Percentiles rank a stretch among this genome's conserved stretches.
Evolutionary conservation across 2,888 invertebrate species (phyloP).

Genomic region (Rhagophthalmus giganteus): DNA sequence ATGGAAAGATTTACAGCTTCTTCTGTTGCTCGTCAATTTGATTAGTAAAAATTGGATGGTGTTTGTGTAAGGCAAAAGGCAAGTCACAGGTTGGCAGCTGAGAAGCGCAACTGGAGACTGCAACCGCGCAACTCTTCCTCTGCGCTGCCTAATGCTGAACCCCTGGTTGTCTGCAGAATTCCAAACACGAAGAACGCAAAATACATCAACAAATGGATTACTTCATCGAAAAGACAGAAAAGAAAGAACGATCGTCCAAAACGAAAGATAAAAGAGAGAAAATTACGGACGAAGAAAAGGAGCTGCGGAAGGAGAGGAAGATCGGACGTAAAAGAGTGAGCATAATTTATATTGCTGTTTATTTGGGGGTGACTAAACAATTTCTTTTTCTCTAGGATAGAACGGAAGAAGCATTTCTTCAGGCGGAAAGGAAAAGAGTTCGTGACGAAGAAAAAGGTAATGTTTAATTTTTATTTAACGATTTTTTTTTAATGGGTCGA

Average conservation of each 20-base stretch:
- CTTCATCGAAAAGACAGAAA: slow-evolving; percentile 53
- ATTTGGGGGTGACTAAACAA: not conserved
- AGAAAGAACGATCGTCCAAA: slow-evolving; percentile 59
- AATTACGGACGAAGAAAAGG: slow-evolving; percentile 78
- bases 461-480: no score
- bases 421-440: slow-evolving; percentile 72
- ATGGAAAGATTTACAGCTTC: no score
- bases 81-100: slow-evolving; percentile 38
- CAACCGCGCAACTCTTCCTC: slow-evolving; percentile 37
- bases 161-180: slow-evolving; percentile 55
- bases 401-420: slow-evolving; percentile 66
- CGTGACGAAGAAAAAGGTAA: slow-evolving; percentile 79
- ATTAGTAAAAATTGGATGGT: slow-evolving; percentile 12
- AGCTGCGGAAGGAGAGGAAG: slow-evolving; percentile 79
- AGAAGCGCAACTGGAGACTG: slow-evolving; percentile 41
- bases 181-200: slow-evolving; percentile 57
- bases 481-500: no score
- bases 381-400: slow-evolving; percentile 63
- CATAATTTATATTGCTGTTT: not conserved
- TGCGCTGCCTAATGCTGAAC: slow-evolving; percentile 44
- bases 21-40: not conserved
- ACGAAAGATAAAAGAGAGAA: slow-evolving; percentile 64
- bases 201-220: slow-evolving; percentile 47
- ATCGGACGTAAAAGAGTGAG: slow-evolving; percentile 77
- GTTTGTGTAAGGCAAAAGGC: slow-evolving; percentile 28